Evolutionary conservation across 2,113 vertebrate genomes (phyloP), one percentile per base, ranked within the genome.

Genomic region (Pluvianellus socialis): DNA sequence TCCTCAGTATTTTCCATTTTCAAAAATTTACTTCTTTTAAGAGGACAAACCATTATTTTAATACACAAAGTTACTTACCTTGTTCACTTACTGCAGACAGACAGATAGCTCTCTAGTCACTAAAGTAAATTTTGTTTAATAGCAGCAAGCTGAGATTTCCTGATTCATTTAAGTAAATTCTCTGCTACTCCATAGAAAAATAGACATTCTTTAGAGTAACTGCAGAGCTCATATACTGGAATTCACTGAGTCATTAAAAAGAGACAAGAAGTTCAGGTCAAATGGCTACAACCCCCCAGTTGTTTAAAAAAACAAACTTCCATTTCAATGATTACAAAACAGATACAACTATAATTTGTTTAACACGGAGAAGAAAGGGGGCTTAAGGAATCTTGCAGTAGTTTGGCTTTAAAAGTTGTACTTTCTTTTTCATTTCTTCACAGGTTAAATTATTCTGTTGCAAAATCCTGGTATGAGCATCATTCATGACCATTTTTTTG

Each of bases 201-300:
- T 40, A 84, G 21, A 84, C 65, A 58, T 65, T 95, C 65, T 82
- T 94, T 85, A 72, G 32, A 88, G 73, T 89, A 90, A 66, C 33
- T 70, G 50, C 19, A 89, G 52, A 88, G 27, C 16, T 94, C 53
- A 66, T 82, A 70, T 53, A 38, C 38, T 76, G 70, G 50, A 52
- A 96, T 79, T 87, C 63, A 92, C 47, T 52, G 42, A 93, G 95
- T 62, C 79, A 61, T 96, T 92, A 92, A 92, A 56, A 63, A 94
- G 32, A 20, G 33, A 55, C 30, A 71, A 82, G 8, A 76, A n/a
- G 42, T 77, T 63, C 77, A 95, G 82, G 92, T 52, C 63, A 86
- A 80, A 62, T 83, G 94, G 27, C n/a, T 94, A 68, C 47, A 35
- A 81, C 61, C 19, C 32, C 50, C 4, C 18, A 79, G 19, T 42